Base-by-base conservation (phyloP, 2,888 invertebrate species). In the Chrysotoxum bicinctum region DNA sequence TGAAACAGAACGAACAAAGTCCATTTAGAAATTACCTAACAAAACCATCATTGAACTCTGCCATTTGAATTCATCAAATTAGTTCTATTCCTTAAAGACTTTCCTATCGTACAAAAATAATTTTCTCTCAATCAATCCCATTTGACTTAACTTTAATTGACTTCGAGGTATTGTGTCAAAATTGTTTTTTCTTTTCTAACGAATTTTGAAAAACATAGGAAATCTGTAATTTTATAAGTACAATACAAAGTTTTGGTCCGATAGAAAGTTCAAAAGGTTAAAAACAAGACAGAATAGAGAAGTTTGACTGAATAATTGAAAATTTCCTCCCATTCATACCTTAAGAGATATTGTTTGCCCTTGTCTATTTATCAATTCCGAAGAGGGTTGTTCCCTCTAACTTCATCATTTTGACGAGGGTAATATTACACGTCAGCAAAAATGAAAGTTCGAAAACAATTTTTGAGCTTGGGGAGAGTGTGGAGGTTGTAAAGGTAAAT, bases 321-420 rank as follows among this genome's bases (percentile, higher is more conserved):
- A n/a, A 43, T 12, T 58, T 58, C 35, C 32, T 26, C 19, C 35
- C 12, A 19, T n/a, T 37, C 56, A 35, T 35, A 19, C 19, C 35
- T 32, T 4, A 35, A 21, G 56, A 35, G 12, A 58, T 58, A 12
- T 21, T 58, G 5, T 56, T 58, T 58, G 35, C 37, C 58, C 21
- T 58, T 58, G 35, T 37, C 58, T 37, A 58, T 19, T 58, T 58
- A 58, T 21, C 40, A 50, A 73, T 73, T 73, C 62, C 37, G 14
- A 58, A 58, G 14, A 16, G 37, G 14, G 50, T 26, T 45, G 23
- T 48, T 14, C 23, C 14, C n/a, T 6, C 40, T 16, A 7, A 37
- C 58, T 58, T 30, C 35, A 58, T 64, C 45, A 64, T 32, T 54
- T 64, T 74, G 74, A 64, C 74, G 30, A 64, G 74, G 74, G 62